Percentiles rank a stretch among this genome's conserved stretches.
These are phyloP conservation scores for Rhagonycha lutea DNA, from an alignment of 2,888 invertebrate genomes.

Conservation along the genomic window DNA sequence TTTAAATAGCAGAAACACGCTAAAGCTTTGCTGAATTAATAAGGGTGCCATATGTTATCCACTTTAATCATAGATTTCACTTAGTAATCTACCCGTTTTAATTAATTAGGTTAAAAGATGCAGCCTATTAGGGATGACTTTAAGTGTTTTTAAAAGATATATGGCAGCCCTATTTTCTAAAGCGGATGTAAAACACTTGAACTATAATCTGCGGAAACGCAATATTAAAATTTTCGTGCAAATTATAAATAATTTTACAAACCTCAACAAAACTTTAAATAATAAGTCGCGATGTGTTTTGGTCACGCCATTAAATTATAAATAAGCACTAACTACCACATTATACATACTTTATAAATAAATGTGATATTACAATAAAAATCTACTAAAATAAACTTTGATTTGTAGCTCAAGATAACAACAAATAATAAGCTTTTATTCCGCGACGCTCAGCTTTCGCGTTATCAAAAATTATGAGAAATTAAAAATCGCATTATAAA, in stretches of 20 bases:
- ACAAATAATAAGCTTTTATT: background rate
- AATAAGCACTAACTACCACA: background rate
- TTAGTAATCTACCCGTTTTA: conserved; percentile 21
- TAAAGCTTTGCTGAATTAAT: conserved; percentile 30
- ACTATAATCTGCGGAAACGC: conserved; percentile 9
- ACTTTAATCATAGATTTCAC: conserved; percentile 18
- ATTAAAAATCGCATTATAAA: no score
- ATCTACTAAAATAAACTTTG: background rate
- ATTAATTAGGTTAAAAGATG: conserved; percentile 30
- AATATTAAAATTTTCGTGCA: conserved; percentile 6
- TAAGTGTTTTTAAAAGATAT: conserved; percentile 15
- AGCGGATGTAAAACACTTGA: background rate
- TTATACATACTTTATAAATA: background rate
- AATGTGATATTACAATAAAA: background rate
- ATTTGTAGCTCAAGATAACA: background rate
- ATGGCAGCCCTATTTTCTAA: conserved; percentile 6
- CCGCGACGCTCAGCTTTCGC: background rate
- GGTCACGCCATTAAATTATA: conserved; percentile 1
- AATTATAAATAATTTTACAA: conserved; percentile 14
- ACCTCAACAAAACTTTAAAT: background rate
- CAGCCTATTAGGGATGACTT: conserved; percentile 21
- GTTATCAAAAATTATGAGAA: background rate
- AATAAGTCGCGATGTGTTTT: background rate
- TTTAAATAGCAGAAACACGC: conserved; percentile 32
- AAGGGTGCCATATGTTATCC: conserved; percentile 22